A percentile compares a stretch with the other conserved stretches of the same genome.
Evolutionary conservation across 2,888 invertebrate species (phyloP).

Genomic region (Macrosiphum euphorbiae): DNA sequence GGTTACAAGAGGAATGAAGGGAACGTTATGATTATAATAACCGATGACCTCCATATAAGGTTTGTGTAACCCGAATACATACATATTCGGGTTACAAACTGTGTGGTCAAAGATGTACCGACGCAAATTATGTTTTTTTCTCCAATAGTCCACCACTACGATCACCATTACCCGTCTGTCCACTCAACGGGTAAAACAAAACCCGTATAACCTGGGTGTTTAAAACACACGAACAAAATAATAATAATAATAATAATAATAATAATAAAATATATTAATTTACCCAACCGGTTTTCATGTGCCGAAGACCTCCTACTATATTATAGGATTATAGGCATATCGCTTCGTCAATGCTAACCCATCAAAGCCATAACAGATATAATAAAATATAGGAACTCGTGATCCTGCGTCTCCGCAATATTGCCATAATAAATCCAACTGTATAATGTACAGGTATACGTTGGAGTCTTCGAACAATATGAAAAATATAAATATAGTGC

Average conservation of each 20-base stretch:
- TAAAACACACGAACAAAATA: slow-evolving; percentile 47
- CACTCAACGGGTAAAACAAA: slow-evolving; percentile 32
- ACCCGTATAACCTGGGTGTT: slow-evolving; percentile 45
- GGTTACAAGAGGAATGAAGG: neutral
- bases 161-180: neutral
- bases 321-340: slow-evolving; percentile 7
- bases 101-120: slow-evolving; percentile 60
- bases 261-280: slow-evolving; percentile 60
- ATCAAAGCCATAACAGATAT: neutral
- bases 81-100: slow-evolving; percentile 44
- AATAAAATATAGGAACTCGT: neutral
- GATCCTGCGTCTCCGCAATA: neutral
- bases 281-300: slow-evolving; percentile 32
- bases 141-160: slow-evolving; percentile 17
- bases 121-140: slow-evolving; percentile 57
- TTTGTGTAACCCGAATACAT: slow-evolving; percentile 53
- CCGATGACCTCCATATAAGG: slow-evolving; percentile 46
- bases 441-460: neutral
- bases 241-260: slow-evolving; percentile 56
- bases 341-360: neutral
- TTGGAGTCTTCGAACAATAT: slow-evolving; percentile 33
- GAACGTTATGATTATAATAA: slow-evolving; percentile 55
- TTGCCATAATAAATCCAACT: neutral
- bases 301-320: slow-evolving; percentile 18
- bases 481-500: slow-evolving; percentile 9